Conservation (phyloP, 2,113 vertebrate species). For the Platichthys flesus region DNA sequence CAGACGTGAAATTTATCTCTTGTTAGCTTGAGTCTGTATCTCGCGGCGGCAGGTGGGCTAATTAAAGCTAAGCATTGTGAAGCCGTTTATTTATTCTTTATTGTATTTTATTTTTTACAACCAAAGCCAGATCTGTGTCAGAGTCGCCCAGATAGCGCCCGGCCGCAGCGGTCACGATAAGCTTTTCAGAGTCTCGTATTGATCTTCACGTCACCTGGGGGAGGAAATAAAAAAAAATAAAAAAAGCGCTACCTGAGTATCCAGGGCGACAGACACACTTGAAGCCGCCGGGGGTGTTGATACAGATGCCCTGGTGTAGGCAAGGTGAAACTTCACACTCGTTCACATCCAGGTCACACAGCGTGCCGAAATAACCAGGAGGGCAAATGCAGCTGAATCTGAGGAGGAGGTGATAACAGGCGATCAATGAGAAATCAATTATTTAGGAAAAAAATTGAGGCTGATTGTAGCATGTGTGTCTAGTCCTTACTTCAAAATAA, state of each 20-base stretch:
- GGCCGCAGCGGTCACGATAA: slow-evolving; percentile 63
- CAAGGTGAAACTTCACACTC: slow-evolving; percentile 87
- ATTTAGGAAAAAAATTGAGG: background rate
- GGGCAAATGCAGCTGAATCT: slow-evolving; percentile 85
- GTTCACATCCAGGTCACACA: slow-evolving; percentile 86
- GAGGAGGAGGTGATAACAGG: slow-evolving; percentile 41
- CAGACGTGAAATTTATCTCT: slow-evolving; percentile 62
- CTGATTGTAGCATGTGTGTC: background rate
- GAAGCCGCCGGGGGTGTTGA: slow-evolving; percentile 84
- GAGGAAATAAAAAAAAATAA: background rate
- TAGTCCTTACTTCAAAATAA: too few species aligned
- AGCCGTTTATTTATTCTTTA: slow-evolving; percentile 12
- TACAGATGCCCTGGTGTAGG: slow-evolving; percentile 83
- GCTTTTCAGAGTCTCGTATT: slow-evolving; percentile 76
- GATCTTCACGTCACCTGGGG: slow-evolving; percentile 75
- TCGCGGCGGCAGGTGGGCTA: slow-evolving; percentile 46
- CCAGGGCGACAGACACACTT: slow-evolving; percentile 82
- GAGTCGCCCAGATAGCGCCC: slow-evolving; percentile 38
- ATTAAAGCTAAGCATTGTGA: slow-evolving; percentile 69
- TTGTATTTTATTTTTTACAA: slow-evolving; percentile 15
- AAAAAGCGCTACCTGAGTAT: slow-evolving; percentile 84
- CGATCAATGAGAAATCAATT: slow-evolving; percentile 34
- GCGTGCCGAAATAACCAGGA: slow-evolving; percentile 80
- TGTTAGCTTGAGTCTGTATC: slow-evolving; percentile 57
- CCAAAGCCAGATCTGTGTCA: slow-evolving; percentile 71